A percentile compares a stretch with the other conserved stretches of the same genome.
Evolutionary conservation across 2,113 vertebrate genomes (phyloP).

Genomic region (Empidonax traillii): DNA sequence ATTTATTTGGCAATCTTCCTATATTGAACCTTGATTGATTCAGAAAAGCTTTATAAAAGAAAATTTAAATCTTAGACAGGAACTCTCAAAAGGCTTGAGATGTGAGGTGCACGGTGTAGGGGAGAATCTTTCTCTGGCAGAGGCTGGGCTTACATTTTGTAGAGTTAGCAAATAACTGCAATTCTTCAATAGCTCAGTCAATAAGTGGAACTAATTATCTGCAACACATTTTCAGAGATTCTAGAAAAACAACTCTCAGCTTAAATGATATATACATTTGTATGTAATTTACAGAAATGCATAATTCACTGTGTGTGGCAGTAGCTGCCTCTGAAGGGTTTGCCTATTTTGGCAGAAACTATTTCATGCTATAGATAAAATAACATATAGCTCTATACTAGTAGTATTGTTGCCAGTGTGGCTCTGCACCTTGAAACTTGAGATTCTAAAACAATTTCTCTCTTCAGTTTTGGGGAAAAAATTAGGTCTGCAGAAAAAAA

Average conservation of each 20-base stretch:
- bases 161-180: neutral
- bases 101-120: neutral
- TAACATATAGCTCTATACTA: neutral
- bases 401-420: neutral
- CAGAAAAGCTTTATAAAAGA: slow-evolving; percentile 35
- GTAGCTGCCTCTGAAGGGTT: neutral
- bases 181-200: neutral
- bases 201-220: neutral
- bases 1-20: slow-evolving; percentile 62
- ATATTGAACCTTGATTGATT: slow-evolving; percentile 55
- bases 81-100: neutral
- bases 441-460: neutral
- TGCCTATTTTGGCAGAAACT: neutral
- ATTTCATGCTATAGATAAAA: neutral
- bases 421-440: neutral
- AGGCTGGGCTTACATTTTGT: neutral
- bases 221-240: neutral
- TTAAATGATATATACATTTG: neutral
- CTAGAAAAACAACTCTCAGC: neutral
- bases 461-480: neutral
- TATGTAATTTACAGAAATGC: neutral
- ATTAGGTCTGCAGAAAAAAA: neutral
- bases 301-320: accelerated
- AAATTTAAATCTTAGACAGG: slow-evolving; percentile 19
- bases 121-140: neutral